Conservation (phyloP, 2,888 invertebrate genomes). For the Drosophila prolongata region DNA sequence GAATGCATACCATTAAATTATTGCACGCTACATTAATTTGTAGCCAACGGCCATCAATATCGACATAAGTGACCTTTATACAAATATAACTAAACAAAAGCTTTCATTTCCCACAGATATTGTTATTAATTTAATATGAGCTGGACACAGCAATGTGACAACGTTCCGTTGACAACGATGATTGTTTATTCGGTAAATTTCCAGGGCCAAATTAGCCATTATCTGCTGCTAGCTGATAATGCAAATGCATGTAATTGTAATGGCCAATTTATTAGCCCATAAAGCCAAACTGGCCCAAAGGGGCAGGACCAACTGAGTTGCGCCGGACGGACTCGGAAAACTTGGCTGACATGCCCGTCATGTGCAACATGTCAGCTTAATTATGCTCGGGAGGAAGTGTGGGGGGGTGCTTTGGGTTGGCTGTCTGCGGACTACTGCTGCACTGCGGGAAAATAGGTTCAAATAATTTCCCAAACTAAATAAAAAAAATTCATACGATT, state of each 20-base stretch:
- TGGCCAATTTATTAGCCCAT: constrained; percentile 39
- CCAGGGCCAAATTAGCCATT: constrained; percentile 28
- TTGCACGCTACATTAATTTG: constrained; percentile 30
- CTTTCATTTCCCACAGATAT: neutral
- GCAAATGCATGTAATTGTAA: constrained; percentile 18
- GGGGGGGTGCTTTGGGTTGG: neutral
- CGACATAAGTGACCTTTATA: neutral
- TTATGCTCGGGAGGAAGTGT: constrained; percentile 42
- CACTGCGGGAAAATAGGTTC: neutral
- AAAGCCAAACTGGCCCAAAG: constrained; percentile 20
- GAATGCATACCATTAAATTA: constrained; percentile 18
- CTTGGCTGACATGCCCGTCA: constrained; percentile 58
- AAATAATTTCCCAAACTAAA: neutral
- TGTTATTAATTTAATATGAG: constrained; percentile 18
- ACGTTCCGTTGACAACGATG: constrained; percentile 2
- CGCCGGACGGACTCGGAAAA: constrained; percentile 31
- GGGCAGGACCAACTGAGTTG: neutral
- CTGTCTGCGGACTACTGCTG: neutral
- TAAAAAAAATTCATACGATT: neutral
- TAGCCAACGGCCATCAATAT: neutral
- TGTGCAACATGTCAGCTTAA: constrained; percentile 69
- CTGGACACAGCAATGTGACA: neutral
- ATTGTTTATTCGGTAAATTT: constrained; percentile 24
- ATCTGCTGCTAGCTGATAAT: constrained; percentile 14
- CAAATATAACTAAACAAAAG: constrained; percentile 1